These are phyloP conservation scores for Dicentrarchus labrax DNA, from an alignment of 2,113 vertebrate genomes.

Conservation along the genomic window DNA sequence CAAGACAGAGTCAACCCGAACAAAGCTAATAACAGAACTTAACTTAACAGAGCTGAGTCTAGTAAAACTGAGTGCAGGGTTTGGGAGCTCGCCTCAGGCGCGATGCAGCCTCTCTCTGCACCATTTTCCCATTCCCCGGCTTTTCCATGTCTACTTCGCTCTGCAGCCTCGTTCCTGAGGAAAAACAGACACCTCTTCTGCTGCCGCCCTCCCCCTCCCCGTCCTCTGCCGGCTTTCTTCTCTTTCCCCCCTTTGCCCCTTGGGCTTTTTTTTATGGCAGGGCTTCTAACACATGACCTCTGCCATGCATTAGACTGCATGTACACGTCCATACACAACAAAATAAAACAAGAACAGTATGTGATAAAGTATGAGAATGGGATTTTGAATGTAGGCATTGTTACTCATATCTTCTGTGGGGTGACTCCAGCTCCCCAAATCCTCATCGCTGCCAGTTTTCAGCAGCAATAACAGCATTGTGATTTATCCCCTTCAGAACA, in stretches of 20 bases:
- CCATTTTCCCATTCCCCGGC: slow-evolving; percentile 80
- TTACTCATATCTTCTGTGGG: slow-evolving; percentile 6
- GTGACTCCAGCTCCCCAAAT: slow-evolving; percentile 34
- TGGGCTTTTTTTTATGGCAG: slow-evolving; percentile 78
- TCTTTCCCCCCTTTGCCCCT: slow-evolving; percentile 60
- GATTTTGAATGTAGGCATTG: neutral
- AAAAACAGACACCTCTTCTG: slow-evolving; percentile 83
- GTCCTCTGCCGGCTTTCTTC: slow-evolving; percentile 61
- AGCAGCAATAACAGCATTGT: slow-evolving; percentile 57
- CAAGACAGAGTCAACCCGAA: neutral
- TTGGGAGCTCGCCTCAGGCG: slow-evolving; percentile 51
- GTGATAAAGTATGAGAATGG: slow-evolving; percentile 14
- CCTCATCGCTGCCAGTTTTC: slow-evolving; percentile 25
- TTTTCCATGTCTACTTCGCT: slow-evolving; percentile 84
- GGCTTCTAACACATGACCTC: slow-evolving; percentile 81
- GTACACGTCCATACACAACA: slow-evolving; percentile 57
- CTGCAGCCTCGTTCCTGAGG: slow-evolving; percentile 78
- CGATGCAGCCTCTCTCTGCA: slow-evolving; percentile 60
- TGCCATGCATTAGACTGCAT: slow-evolving; percentile 74
- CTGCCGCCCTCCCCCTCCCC: slow-evolving; percentile 48
- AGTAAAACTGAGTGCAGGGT: slow-evolving; percentile 23
- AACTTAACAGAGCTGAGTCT: neutral
- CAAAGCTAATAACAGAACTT: neutral
- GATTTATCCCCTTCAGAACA: slow-evolving; percentile 71
- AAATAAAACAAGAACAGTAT: slow-evolving; percentile 47